Evolutionary conservation across 1,140 invertebrate species (phyloP).

Genomic region (Papilio polytes): DNA sequence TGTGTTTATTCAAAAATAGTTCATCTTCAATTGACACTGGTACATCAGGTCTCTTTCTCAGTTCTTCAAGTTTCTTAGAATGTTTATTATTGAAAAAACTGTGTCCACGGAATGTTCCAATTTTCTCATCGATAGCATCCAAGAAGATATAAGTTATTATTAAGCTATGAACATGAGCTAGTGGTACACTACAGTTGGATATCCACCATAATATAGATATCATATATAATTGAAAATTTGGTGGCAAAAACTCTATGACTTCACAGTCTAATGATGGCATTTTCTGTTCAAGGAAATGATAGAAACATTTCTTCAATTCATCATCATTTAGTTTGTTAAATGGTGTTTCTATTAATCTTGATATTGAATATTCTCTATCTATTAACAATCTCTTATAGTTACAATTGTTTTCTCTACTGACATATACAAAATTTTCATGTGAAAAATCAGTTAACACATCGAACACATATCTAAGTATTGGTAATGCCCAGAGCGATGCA

Average conservation of each 20-base stretch:
- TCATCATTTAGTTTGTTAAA: conserved; percentile 72
- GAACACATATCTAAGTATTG: conserved; percentile 88
- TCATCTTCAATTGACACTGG: conserved; percentile 49
- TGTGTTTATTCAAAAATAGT: conserved; percentile 75
- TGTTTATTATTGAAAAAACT: conserved; percentile 75
- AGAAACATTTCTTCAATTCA: conserved; percentile 67
- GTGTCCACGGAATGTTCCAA: conserved; percentile 82
- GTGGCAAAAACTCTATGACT: conserved; percentile 83
- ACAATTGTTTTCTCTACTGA: conserved; percentile 61
- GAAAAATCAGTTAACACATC: conserved; percentile 84
- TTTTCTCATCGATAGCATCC: conserved; percentile 86
- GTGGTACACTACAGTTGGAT: conserved; percentile 81
- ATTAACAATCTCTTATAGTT: conserved; percentile 66
- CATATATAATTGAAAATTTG: conserved; percentile 86
- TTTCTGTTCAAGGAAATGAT: conserved; percentile 79
- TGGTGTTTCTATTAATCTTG: conserved; percentile 60
- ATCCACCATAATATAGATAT: conserved; percentile 88
- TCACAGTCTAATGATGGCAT: conserved; percentile 70
- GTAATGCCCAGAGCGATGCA: conserved; percentile 85
- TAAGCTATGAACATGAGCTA: conserved; percentile 85
- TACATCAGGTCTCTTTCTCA: conserved; percentile 58
- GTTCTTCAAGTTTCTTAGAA: conserved; percentile 67
- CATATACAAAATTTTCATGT: conserved; percentile 72
- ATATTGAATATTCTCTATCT: conserved; percentile 60
- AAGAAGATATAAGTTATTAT: conserved; percentile 86